Base-by-base conservation (phyloP, 2,888 invertebrate genomes). In the Amaurobius ferox region DNA sequence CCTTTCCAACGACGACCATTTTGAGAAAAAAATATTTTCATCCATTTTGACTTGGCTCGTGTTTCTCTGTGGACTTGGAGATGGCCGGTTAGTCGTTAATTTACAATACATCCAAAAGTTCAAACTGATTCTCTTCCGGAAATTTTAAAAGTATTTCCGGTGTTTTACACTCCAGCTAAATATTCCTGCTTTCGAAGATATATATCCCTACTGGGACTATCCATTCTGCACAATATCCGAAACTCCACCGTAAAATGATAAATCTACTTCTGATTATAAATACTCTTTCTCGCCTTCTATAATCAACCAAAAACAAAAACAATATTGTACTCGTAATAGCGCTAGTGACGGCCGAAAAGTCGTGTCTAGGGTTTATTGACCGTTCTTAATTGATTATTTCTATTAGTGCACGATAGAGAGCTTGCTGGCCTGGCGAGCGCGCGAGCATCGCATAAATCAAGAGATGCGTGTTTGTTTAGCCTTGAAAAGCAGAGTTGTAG, bases 361-460 rank as follows among this genome's bases (percentile, higher is more conserved):
- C 80, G 80, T 80, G 80, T 74, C 62, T 74, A 67, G 68, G 74
- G 80, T 80, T 80, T 80, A 80, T 80, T 80, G 80, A 80, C 80
- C 80, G 80, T 74, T 29, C 73, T 74, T 80, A 80, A 80, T 80
- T 80, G 80, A 80, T 80, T 80, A 80, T 80, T 80, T 80, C 79
- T 80, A 80, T 80, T 73, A 80, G 72, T 73, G 68, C 72, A 74
- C 74, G 80, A 68, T 74, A 55, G 1, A 55, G 55, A 23, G 55
- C 19, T 61, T 48, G 48, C 62, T 72, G 64, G 73, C 48, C 67
- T 67, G 64, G 39, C 48, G 67, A 66, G 61, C 26, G 73, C 73
- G 66, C 72, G 48, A 64, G 40, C 66, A 16, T 40, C 30, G 67
- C 80, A 80, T 80, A 67, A 80, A 80, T 80, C 80, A 80, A 80